Conservation (phyloP, 2,113 vertebrate species). For the Mola mola region DNA sequence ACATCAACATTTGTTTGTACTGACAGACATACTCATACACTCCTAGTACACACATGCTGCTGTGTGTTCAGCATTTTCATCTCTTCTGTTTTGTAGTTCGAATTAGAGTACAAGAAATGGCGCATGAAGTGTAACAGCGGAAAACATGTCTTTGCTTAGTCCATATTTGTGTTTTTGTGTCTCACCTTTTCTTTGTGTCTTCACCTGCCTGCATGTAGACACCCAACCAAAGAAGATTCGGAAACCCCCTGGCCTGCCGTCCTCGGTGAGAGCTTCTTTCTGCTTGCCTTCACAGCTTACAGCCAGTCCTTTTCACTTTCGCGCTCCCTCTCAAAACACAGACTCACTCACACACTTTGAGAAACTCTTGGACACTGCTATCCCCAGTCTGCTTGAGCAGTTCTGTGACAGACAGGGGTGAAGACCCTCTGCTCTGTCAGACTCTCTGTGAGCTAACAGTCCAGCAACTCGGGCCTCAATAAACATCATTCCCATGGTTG, state of each 20-base stretch:
- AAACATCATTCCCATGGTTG: slow-evolving; percentile 58
- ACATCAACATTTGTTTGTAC: not conserved
- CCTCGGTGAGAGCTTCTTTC: slow-evolving; percentile 89
- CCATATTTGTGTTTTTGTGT: slow-evolving; percentile 34
- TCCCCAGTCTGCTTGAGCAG: slow-evolving; percentile 61
- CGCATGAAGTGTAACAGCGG: slow-evolving; percentile 24
- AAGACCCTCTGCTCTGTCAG: slow-evolving; percentile 58
- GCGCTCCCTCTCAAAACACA: slow-evolving; percentile 5
- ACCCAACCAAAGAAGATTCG: slow-evolving; percentile 97
- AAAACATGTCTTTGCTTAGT: slow-evolving; percentile 26
- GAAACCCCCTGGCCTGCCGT: slow-evolving; percentile 97
- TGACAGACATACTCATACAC: slow-evolving; percentile 1
- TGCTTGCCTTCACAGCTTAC: slow-evolving; percentile 49
- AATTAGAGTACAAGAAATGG: slow-evolving; percentile 1
- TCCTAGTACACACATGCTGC: not conserved
- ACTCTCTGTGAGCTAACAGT: slow-evolving; percentile 57
- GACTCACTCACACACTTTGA: not conserved
- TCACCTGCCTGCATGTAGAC: slow-evolving; percentile 78
- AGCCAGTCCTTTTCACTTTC: slow-evolving; percentile 26
- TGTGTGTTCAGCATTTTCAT: not conserved
- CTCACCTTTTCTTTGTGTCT: slow-evolving; percentile 33
- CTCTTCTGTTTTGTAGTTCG: slow-evolving; percentile 1
- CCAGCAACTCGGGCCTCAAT: slow-evolving; percentile 55
- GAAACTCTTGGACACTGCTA: slow-evolving; percentile 13
- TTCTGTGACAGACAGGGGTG: slow-evolving; percentile 67